Evolutionary conservation across 2,797 vertebrate genomes (phyloP), one percentile per base, ranked within the genome.

Genomic region (Xiphophorus birchmanni): DNA sequence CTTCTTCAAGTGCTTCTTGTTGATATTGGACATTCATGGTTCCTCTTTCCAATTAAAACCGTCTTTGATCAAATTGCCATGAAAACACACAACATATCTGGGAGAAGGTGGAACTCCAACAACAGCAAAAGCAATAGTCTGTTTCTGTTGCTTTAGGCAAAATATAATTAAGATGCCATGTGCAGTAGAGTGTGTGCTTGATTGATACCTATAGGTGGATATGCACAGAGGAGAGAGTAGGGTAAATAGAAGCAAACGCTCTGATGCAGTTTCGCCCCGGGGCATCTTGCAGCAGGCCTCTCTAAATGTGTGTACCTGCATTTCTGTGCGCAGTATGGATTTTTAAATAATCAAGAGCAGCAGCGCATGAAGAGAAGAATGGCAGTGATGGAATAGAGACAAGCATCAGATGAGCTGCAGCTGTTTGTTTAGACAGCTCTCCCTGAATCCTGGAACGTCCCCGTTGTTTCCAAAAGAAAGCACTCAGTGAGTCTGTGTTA

Each of bases 161-260:
- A 90, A 87, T 82, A 86, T 88, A 93, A 91, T 92, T 84, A 91
- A 84, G 56, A 86, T 91, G 89, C 81, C 88, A 89, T 60, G 86
- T 86, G 77, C 74, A 81, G 85, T 86, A n/a, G 74, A 50, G 78
- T 78, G 35, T 79, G 79, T 80, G 69, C 21, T 83, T 88, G 89
- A 93, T 89, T 86, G 87, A 91, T 91, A 84, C 74, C 76, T 82
- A 75, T 74, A 80, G 81, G 83, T 6, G 78, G 69, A 75, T 73
- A 75, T 52, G 80, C 76, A 80, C 76, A 82, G 18, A 69, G 50
- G 69, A 81, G 23, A 77, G 58, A 2, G 35, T 29, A 40, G 52
- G 74, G 71, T 67, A 69, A 80, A 80, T 74, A 42, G 74, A 52
- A 79, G 74, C 23, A 40, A 56, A 82, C 47, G 45, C 32, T 84